Conservation (phyloP, 2,888 invertebrate genomes). For the Pocota personata region DNA sequence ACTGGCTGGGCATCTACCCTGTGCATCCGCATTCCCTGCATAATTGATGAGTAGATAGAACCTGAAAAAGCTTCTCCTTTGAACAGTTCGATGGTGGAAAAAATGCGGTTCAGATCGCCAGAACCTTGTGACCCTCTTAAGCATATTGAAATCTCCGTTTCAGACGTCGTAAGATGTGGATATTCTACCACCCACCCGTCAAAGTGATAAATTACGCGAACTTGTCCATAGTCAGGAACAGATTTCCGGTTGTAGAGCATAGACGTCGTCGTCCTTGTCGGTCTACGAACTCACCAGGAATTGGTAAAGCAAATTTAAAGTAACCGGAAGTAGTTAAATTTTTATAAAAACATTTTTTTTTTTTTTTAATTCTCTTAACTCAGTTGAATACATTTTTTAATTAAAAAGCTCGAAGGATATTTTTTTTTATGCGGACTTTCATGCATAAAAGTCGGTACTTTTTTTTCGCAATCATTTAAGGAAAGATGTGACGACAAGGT, state of each 20-base stretch:
- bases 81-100: slow-evolving; percentile 27
- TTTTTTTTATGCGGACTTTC: slow-evolving; percentile 8
- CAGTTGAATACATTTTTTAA: slow-evolving; percentile 52
- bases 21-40: slow-evolving; percentile 37
- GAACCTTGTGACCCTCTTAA: slow-evolving; percentile 68
- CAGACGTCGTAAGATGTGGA: background rate
- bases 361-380: background rate
- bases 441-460: slow-evolving; percentile 21
- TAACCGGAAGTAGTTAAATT: slow-evolving; percentile 48
- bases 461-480: slow-evolving; percentile 38
- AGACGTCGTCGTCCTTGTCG: slow-evolving; percentile 1
- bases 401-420: slow-evolving; percentile 46
- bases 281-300: background rate
- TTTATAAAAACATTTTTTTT: slow-evolving; percentile 1
- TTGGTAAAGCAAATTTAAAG: slow-evolving; percentile 38
- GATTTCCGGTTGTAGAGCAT: slow-evolving; percentile 48
- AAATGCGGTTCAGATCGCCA: slow-evolving; percentile 45
- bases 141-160: slow-evolving; percentile 57
- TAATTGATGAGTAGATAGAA: slow-evolving; percentile 63
- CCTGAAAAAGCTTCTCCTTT: background rate
- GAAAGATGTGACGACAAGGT: slow-evolving; percentile 20
- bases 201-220: slow-evolving; percentile 72
- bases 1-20: slow-evolving; percentile 8
- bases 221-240: slow-evolving; percentile 61
- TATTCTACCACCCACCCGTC: slow-evolving; percentile 43